Evolutionary conservation across 2,888 invertebrate species (phyloP).

Genomic region (Mactromeris polynyma): DNA sequence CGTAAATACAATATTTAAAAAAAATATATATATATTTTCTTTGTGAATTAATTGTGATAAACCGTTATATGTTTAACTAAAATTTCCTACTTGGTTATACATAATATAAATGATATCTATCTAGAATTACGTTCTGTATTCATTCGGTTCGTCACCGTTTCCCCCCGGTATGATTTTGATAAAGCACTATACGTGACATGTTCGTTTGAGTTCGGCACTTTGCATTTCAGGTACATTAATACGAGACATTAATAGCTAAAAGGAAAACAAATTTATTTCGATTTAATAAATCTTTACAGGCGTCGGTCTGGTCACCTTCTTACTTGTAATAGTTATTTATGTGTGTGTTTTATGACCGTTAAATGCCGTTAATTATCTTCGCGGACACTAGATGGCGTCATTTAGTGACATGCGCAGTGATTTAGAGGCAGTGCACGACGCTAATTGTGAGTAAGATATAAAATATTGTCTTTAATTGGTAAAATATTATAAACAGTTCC

Average conservation of each 20-base stretch:
- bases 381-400: conserved; percentile 59
- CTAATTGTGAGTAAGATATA: conserved; percentile 5
- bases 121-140: too few relatives aligned
- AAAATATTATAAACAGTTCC: conserved; percentile 31
- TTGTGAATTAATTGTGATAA: too few relatives aligned
- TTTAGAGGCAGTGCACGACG: conserved; percentile 41
- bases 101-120: too few relatives aligned
- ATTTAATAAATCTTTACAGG: conserved; percentile 29
- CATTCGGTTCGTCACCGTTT: too few relatives aligned
- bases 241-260: background rate
- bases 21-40: too few relatives aligned
- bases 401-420: conserved; percentile 60
- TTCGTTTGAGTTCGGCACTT: background rate
- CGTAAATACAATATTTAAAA: too few relatives aligned
- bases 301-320: conserved; percentile 40
- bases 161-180: too few relatives aligned
- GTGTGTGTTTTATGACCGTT: conserved; percentile 58
- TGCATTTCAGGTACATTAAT: background rate
- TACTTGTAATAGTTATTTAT: conserved; percentile 36
- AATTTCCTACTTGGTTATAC: too few relatives aligned
- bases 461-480: conserved; percentile 32
- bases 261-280: conserved; percentile 16
- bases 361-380: conserved; percentile 50
- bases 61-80: too few relatives aligned
- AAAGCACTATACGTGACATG: background rate